Conservation (phyloP, 2,797 vertebrate genomes). For the Hybognathus amarus region DNA sequence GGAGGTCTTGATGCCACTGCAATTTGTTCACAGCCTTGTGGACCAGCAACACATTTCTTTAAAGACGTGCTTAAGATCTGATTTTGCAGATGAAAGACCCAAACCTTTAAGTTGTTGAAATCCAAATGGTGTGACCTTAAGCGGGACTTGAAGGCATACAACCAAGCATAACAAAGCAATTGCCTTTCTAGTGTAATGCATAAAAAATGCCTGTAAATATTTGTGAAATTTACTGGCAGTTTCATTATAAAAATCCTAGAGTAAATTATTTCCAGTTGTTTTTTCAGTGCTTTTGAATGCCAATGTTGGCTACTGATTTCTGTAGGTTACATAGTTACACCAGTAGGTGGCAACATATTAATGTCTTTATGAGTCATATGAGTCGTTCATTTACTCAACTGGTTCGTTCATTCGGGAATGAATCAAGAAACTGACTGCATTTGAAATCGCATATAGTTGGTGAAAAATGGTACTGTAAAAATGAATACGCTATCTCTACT, state of each 20-base stretch:
- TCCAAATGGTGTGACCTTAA: not conserved
- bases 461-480: too few species aligned
- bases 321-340: not conserved
- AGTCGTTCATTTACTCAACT: not conserved
- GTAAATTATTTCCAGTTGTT: not conserved
- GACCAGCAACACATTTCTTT: not conserved
- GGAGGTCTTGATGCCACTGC: not conserved
- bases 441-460: too few species aligned
- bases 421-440: not conserved
- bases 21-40: not conserved
- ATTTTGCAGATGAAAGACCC: constrained; percentile 35
- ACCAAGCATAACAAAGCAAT: constrained; percentile 4
- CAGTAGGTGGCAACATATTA: not conserved
- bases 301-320: not conserved
- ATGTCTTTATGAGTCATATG: not conserved
- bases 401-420: not conserved
- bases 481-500: too few species aligned
- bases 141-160: not conserved
- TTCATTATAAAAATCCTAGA: not conserved
- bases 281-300: not conserved
- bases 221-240: not conserved
- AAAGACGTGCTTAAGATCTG: constrained; percentile 10
- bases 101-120: constrained; percentile 33
- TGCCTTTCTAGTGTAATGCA: not conserved
- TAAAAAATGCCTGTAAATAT: not conserved